These are phyloP conservation scores for Temnothorax rugatulus DNA, from an alignment of 2,888 invertebrate species.

Conservation along the genomic window DNA sequence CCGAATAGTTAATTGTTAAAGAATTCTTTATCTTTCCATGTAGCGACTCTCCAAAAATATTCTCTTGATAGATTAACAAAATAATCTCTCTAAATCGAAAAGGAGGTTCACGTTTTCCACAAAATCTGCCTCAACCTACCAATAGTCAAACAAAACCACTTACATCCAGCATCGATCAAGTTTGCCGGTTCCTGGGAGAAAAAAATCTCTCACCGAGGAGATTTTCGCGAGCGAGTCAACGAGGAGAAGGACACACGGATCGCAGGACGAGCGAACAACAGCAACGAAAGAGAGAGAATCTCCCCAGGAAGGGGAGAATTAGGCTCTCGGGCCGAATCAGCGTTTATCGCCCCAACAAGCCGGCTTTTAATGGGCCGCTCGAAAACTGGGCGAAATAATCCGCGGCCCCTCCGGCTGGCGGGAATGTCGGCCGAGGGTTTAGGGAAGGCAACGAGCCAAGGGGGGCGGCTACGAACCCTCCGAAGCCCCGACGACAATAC, in stretches of 20 bases:
- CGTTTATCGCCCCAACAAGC: conserved; percentile 83
- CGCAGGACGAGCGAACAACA: conserved; percentile 30
- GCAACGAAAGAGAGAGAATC: conserved; percentile 15
- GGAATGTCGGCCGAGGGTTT: conserved; percentile 67
- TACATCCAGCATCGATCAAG: conserved; percentile 9
- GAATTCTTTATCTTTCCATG: neutral
- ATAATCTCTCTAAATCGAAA: neutral
- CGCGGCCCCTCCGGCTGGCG: conserved; percentile 56
- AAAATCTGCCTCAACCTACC: neutral
- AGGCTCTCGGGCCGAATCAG: conserved; percentile 78
- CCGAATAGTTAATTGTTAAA: neutral
- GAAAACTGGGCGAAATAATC: conserved; percentile 84
- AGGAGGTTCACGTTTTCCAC: neutral
- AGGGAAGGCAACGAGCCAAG: conserved; percentile 63
- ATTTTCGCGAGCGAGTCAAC: conserved; percentile 38
- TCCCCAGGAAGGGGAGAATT: conserved; percentile 31
- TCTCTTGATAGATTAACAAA: neutral
- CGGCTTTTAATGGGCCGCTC: conserved; percentile 83
- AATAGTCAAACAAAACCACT: conserved; percentile 14
- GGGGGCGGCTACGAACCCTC: conserved; percentile 65
- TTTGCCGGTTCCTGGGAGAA: conserved; percentile 5
- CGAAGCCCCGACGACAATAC: conserved; percentile 79
- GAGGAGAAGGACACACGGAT: conserved; percentile 35
- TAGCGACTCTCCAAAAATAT: neutral
- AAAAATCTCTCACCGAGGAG: conserved; percentile 10